Conservation (phyloP, 2,888 invertebrate genomes). For the Erebia palarica region DNA sequence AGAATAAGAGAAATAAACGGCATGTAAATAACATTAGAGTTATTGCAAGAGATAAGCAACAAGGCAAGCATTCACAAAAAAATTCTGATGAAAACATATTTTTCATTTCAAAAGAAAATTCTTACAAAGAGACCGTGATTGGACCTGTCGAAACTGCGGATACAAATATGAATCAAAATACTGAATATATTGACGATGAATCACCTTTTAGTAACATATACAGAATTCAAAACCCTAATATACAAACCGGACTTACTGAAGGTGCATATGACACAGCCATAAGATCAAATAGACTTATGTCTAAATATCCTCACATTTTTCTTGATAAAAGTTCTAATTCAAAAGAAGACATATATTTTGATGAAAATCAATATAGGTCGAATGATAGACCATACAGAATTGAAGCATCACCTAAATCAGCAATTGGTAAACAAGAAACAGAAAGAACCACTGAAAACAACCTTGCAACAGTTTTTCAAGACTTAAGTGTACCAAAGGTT, state of each 20-base stretch:
- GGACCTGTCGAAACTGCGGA: conserved; percentile 51
- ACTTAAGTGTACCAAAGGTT: conserved; percentile 41
- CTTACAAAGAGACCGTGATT: conserved; percentile 53
- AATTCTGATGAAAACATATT: conserved; percentile 61
- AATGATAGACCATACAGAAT: conserved; percentile 32
- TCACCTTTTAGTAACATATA: conserved; percentile 45
- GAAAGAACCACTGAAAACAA: conserved; percentile 31
- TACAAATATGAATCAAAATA: conserved; percentile 42
- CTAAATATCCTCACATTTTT: conserved; percentile 71
- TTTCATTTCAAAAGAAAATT: conserved; percentile 60
- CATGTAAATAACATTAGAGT: conserved; percentile 65
- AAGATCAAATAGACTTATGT: conserved; percentile 59
- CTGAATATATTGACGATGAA: conserved; percentile 43
- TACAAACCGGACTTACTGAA: conserved; percentile 36
- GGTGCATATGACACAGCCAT: conserved; percentile 49
- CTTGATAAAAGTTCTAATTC: conserved; percentile 56
- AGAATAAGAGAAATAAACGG: conserved; percentile 64
- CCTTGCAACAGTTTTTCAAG: conserved; percentile 7
- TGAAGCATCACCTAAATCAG: conserved; percentile 18
- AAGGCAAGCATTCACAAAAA: conserved; percentile 42
- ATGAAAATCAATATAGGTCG: conserved; percentile 22
- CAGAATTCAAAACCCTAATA: conserved; percentile 40
- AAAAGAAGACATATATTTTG: conserved; percentile 47
- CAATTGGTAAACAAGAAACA: conserved; percentile 26
- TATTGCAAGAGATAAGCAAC: conserved; percentile 53